A percentile compares a stretch with the other conserved stretches of the same genome.
phyloP scores from a whole-genome alignment of 2,113 vertebrate species.

The Trichomycterus rosablanca region DNA sequence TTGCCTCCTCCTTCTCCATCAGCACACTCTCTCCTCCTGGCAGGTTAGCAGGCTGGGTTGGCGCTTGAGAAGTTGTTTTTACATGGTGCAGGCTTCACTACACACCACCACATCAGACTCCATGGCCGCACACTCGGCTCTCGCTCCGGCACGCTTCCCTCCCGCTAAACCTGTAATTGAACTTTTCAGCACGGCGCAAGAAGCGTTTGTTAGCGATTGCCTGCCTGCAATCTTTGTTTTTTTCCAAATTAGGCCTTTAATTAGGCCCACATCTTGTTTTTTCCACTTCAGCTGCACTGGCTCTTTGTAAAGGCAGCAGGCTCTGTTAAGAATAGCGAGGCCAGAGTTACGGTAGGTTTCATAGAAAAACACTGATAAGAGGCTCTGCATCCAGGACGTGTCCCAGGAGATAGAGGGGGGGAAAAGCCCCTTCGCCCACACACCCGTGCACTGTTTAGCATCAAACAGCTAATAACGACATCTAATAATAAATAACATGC shows the following conservation, averaged over 20 bases:
- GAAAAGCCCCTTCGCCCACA: slow-evolving; percentile 14
- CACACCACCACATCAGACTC: slow-evolving; percentile 30
- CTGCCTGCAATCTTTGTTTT: slow-evolving; percentile 30
- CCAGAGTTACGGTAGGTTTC: slow-evolving; percentile 34
- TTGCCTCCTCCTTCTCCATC: slow-evolving; percentile 9
- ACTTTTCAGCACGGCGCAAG: slow-evolving; percentile 31
- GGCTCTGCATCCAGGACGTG: slow-evolving; percentile 8
- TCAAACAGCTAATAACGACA: background rate
- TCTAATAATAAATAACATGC: too few species aligned
- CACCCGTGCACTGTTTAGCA: slow-evolving; percentile 1
- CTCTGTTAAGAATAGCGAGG: slow-evolving; percentile 35
- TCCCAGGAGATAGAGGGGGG: slow-evolving; percentile 21
- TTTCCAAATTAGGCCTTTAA: slow-evolving; percentile 49
- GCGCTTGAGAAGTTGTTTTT: slow-evolving; percentile 32
- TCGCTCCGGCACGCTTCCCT: slow-evolving; percentile 20
- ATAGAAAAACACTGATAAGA: slow-evolving; percentile 33
- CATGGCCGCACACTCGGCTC: background rate
- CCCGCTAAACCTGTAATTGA: slow-evolving; percentile 43
- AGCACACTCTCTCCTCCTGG: background rate
- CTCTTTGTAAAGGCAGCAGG: slow-evolving; percentile 21
- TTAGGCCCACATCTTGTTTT: slow-evolving; percentile 41
- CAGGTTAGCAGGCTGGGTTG: slow-evolving; percentile 17
- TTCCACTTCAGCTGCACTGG: slow-evolving; percentile 26
- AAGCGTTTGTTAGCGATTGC: slow-evolving; percentile 47
- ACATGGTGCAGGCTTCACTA: slow-evolving; percentile 10